A percentile compares a stretch with the other conserved stretches of the same genome.
Conservation (phyloP, 2,888 invertebrate genomes). For the Acanthosoma haemorrhoidale region DNA sequence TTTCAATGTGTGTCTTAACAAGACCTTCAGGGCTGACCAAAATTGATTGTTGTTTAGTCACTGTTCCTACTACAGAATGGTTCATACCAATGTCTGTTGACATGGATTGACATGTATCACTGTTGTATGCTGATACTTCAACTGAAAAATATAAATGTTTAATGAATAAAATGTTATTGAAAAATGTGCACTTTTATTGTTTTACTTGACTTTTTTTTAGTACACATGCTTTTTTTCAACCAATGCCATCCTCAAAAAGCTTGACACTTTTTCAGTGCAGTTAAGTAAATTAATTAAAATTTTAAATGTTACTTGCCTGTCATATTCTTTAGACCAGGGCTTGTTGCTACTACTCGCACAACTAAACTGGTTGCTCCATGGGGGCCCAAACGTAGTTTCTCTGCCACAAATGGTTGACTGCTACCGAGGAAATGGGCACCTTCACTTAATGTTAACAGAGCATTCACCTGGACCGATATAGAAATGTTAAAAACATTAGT, state of each 20-base stretch:
- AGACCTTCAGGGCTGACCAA: constrained; percentile 59
- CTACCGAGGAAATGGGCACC: constrained; percentile 62
- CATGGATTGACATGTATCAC: constrained; percentile 58
- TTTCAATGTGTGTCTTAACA: constrained; percentile 60
- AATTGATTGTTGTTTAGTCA: constrained; percentile 57
- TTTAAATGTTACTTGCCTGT: constrained; percentile 52
- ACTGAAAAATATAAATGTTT: constrained; percentile 50
- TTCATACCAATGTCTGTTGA: constrained; percentile 52
- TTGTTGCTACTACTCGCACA: constrained; percentile 58
- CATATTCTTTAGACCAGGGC: constrained; percentile 60
- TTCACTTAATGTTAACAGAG: constrained; percentile 58
- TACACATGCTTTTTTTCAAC: no score
- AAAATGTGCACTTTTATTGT: no score
- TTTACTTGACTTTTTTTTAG: no score
- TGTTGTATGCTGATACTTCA: constrained; percentile 62
- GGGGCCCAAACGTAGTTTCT: constrained; percentile 58
- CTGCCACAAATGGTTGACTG: constrained; percentile 60
- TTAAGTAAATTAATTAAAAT: no score
- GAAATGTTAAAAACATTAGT: not conserved
- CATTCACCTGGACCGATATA: constrained; percentile 53
- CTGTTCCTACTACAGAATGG: constrained; percentile 57
- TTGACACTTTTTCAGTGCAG: no score
- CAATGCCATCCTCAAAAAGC: no score
- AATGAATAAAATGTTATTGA: not conserved
- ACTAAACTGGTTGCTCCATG: constrained; percentile 62